Conservation (phyloP, 2,888 invertebrate species). For the Drosophila phalerata region DNA sequence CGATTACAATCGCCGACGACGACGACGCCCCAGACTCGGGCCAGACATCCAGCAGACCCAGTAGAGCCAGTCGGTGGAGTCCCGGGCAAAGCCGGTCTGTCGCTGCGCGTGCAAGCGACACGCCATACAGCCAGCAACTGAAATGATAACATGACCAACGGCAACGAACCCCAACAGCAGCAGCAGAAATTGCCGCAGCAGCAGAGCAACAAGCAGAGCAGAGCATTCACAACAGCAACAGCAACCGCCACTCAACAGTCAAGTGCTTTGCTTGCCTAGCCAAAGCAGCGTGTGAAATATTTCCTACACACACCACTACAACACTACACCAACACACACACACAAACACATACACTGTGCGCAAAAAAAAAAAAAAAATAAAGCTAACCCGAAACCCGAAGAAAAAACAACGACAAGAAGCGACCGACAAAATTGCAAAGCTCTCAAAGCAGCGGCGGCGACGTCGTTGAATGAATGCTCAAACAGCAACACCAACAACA, state of each 20-base stretch:
- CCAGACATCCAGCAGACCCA: constrained; percentile 64
- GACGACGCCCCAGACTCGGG: constrained; percentile 57
- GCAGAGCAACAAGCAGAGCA: constrained; percentile 4
- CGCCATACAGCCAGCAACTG: constrained; percentile 71
- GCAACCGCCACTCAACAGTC: constrained; percentile 74
- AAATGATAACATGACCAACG: constrained; percentile 74
- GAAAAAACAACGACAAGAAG: constrained; percentile 52
- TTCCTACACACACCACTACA: constrained; percentile 60
- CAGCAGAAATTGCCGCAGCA: not conserved
- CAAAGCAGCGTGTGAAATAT: constrained; percentile 80
- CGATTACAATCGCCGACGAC: constrained; percentile 68
- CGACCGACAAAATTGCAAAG: constrained; percentile 76
- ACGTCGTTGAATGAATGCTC: constrained; percentile 81
- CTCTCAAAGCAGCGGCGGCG: constrained; percentile 64
- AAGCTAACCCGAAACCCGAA: constrained; percentile 32
- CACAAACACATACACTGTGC: constrained; percentile 18
- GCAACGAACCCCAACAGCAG: constrained; percentile 73
- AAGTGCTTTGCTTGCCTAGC: constrained; percentile 75
- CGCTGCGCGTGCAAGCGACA: constrained; percentile 51
- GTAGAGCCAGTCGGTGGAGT: constrained; percentile 16
- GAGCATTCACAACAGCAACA: constrained; percentile 40
- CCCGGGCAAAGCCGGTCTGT: constrained; percentile 16
- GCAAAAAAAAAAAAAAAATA: constrained; percentile 19
- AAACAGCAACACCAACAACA: constrained; percentile 57
- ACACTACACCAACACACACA: constrained; percentile 24